Evolutionary conservation across 2,113 vertebrate genomes (phyloP), one percentile per base, ranked within the genome.

Genomic region (Dunckerocampus dactyliophorus): DNA sequence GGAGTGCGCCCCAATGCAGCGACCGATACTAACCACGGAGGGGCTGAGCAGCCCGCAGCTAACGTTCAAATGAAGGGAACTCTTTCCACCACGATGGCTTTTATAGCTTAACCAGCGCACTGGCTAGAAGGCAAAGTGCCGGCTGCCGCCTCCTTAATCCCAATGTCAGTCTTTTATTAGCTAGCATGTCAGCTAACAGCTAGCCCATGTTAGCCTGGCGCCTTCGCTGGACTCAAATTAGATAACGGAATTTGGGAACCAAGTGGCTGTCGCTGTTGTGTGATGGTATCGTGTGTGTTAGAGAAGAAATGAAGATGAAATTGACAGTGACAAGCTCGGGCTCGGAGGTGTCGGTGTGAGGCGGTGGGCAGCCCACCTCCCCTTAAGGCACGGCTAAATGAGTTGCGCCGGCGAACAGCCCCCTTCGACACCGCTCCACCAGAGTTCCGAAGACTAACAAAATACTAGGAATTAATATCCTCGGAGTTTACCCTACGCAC

Each of bases 1-100:
- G 81, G 89, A 83, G 77, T 71, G 85, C 86, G 88, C 85, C 62
- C 81, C 75, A 75, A 80, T 88, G 86, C 86, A 88, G 85, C 85
- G 77, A 82, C 80, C 75, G 78, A 82, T 75, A 75, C 80, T 74
- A 83, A 19, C 82, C 80, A 77, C 79, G 60, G 82, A 82, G 76
- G 85, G 85, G 78, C 75, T 84, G 82, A 68, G 71, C 81, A 64
- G 67, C 69, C 48, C 1, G 50, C 54, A 69, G 78, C 81, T 86
- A 81, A 72, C 75, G 64, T 59, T 70, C 60, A 72, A 77, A 73
- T 63, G 49, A 76, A 55, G 50, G 68, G 48, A 68, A 22, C 16
- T 65, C 79, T 72, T 68, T 51, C 65, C 52, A 17, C 60, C 55
- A 28, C 43, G 65, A 43, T 51, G 68, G 81, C 57, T 56, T 59